These are phyloP conservation scores for Biston betularia DNA, from an alignment of 2,888 invertebrate species.

Conservation along the genomic window DNA sequence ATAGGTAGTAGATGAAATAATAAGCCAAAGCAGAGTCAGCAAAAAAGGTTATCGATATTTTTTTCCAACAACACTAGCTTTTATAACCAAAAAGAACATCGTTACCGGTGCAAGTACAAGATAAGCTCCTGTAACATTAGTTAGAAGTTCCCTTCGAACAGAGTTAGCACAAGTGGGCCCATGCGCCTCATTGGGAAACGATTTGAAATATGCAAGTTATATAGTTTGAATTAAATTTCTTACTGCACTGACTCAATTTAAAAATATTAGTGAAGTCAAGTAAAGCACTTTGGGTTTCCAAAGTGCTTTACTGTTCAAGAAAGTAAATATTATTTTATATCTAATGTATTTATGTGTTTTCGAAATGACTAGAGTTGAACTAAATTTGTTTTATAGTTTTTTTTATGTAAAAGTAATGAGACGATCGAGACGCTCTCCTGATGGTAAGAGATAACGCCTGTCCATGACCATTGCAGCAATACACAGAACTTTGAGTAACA, in stretches of 20 bases:
- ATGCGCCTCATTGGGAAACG: conserved; percentile 39
- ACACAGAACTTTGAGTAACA: too few species aligned
- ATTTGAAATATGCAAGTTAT: conserved; percentile 24
- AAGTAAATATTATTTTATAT: too few species aligned
- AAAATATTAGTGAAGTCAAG: neutral
- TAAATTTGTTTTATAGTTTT: too few species aligned
- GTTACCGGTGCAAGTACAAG: conserved; percentile 54
- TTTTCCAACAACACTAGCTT: conserved; percentile 48
- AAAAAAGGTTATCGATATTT: conserved; percentile 37
- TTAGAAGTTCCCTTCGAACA: conserved; percentile 54
- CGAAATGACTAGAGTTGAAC: too few species aligned
- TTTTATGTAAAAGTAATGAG: too few species aligned
- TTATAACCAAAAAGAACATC: conserved; percentile 47
- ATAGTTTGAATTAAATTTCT: neutral
- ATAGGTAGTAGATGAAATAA: neutral
- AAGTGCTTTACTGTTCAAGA: too few species aligned
- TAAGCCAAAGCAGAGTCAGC: neutral
- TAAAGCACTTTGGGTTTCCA: too few species aligned
- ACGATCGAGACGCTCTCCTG: too few species aligned
- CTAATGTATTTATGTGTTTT: too few species aligned
- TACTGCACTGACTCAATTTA: neutral
- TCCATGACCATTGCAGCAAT: too few species aligned
- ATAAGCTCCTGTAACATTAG: conserved; percentile 59
- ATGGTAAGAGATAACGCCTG: too few species aligned
- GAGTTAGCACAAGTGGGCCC: conserved; percentile 45